Conservation (phyloP, 2,888 invertebrate species). For the Acholoe squamosa region DNA sequence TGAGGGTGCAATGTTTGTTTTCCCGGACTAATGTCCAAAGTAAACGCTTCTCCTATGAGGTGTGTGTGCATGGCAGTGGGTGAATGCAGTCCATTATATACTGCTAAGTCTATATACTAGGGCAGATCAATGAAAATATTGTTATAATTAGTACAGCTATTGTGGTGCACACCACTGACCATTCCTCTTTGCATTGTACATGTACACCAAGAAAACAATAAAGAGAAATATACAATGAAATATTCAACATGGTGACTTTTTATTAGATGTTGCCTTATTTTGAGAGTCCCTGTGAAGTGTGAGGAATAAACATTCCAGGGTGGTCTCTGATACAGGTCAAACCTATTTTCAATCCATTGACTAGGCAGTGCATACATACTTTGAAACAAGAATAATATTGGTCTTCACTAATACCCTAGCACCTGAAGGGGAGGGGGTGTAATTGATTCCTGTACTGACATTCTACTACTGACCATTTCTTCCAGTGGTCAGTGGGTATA, state of each 20-base stretch:
- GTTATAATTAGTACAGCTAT: too few species aligned
- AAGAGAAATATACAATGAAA: neutral
- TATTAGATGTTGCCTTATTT: neutral
- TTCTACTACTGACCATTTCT: neutral
- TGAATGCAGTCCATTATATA: too few species aligned
- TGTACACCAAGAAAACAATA: too few species aligned
- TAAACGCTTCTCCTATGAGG: neutral
- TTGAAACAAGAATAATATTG: neutral
- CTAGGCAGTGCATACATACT: neutral
- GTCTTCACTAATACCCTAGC: neutral
- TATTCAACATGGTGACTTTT: neutral
- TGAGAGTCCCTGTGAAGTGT: too few species aligned
- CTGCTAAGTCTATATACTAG: too few species aligned
- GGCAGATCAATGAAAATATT: too few species aligned
- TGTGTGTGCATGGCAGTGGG: neutral
- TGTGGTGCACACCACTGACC: too few species aligned
- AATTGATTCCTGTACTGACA: neutral
- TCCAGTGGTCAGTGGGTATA: neutral
- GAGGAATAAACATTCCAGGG: too few species aligned
- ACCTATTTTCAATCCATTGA: too few species aligned
- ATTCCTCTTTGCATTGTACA: too few species aligned
- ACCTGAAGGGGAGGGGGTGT: neutral
- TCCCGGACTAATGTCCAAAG: conserved; percentile 17
- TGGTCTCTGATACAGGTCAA: too few species aligned
- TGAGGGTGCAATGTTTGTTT: neutral